Conservation (phyloP, 2,113 vertebrate genomes). For the Gallinago media region DNA sequence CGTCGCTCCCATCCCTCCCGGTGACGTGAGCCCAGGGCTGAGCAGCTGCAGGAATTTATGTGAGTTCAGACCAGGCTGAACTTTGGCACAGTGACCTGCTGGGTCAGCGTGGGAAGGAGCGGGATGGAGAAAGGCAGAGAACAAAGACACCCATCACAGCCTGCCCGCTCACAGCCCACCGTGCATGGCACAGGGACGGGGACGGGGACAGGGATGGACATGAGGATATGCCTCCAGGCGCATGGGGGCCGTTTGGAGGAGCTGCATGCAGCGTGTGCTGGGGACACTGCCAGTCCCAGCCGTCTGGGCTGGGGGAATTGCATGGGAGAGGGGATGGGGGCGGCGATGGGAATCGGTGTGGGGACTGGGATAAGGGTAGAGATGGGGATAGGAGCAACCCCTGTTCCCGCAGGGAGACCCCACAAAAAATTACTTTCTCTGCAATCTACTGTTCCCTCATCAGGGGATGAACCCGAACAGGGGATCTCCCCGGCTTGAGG, state of each 20-base stretch:
- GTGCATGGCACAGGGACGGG: accelerated
- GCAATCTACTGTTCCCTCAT: background rate
- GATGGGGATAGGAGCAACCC: background rate
- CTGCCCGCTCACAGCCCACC: background rate
- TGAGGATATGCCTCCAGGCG: background rate
- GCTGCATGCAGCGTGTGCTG: accelerated
- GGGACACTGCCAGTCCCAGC: background rate
- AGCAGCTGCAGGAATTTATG: slow-evolving; percentile 4
- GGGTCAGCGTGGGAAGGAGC: background rate
- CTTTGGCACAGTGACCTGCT: slow-evolving; percentile 34
- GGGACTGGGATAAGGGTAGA: background rate
- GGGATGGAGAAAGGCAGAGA: background rate
- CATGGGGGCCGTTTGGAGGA: background rate
- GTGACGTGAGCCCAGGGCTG: background rate
- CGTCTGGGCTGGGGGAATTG: background rate
- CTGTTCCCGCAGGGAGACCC: background rate
- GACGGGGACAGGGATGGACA: too few relatives aligned
- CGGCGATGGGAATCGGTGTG: background rate
- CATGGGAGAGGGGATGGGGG: background rate
- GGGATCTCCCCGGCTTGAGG: too few relatives aligned
- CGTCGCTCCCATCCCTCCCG: background rate
- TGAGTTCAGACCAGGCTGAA: background rate
- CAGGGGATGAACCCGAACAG: background rate
- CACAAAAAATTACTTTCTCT: background rate
- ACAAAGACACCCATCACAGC: background rate